These are phyloP conservation scores for Brachyhypopomus gauderio DNA, from an alignment of 2,113 vertebrate species.

Conservation along the genomic window DNA sequence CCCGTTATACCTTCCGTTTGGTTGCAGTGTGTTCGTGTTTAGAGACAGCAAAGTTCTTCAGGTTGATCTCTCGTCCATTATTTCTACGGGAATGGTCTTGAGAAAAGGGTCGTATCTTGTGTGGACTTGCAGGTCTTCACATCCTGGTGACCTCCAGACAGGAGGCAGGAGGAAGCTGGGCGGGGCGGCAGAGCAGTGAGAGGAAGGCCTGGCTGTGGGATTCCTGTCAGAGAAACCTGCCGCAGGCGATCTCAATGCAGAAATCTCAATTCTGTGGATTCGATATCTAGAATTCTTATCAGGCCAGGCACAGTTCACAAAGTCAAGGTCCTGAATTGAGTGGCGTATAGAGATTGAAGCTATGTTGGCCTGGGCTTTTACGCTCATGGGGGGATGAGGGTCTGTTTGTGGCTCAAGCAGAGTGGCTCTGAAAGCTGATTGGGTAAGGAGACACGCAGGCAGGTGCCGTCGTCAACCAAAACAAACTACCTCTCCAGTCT, in stretches of 20 bases:
- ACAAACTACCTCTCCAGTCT: conserved; percentile 78
- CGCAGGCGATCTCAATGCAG: too few relatives aligned
- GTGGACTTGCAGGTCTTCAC: not conserved
- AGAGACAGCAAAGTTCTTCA: not conserved
- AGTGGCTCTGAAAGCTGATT: conserved; percentile 33
- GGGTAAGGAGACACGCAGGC: conserved; percentile 51
- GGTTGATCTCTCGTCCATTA: conserved; percentile 1
- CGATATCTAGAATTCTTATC: not conserved
- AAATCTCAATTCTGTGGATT: not conserved
- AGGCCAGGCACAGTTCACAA: not conserved
- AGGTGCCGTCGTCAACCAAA: conserved; percentile 68
- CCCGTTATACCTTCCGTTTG: not conserved
- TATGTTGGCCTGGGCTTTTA: not conserved
- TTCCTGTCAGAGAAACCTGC: not conserved
- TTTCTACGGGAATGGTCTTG: conserved; percentile 11
- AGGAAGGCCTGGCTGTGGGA: conserved; percentile 2
- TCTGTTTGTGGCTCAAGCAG: not conserved
- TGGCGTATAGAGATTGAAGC: not conserved
- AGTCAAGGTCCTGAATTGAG: not conserved
- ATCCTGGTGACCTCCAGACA: not conserved
- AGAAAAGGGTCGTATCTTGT: not conserved
- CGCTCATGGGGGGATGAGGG: not conserved
- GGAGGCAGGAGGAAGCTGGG: not conserved
- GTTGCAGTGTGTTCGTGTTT: conserved; percentile 16
- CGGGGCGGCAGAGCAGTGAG: not conserved